A percentile compares a stretch with the other conserved stretches of the same genome.
These are phyloP conservation scores for Ennomos erosarius DNA, from an alignment of 2,888 invertebrate species.

Conservation along the genomic window DNA sequence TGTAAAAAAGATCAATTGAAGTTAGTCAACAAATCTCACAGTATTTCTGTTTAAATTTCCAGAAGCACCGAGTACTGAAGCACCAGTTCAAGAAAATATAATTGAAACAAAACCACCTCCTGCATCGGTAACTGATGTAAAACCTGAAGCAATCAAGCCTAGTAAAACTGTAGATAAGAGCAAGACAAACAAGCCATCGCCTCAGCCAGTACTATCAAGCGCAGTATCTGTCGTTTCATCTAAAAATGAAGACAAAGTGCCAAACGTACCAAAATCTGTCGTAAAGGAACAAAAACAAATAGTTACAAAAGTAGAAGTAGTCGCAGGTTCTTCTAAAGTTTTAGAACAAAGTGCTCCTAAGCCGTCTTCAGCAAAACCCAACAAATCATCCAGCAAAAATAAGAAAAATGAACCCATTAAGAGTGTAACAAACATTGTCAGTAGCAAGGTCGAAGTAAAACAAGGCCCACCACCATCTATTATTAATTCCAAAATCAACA, in stretches of 20 bases:
- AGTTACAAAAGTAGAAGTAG: constrained; percentile 84
- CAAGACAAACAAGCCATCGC: constrained; percentile 69
- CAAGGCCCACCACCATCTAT: constrained; percentile 67
- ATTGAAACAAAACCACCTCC: constrained; percentile 81
- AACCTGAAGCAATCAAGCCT: constrained; percentile 77
- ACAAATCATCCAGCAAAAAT: constrained; percentile 62
- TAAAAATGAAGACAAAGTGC: constrained; percentile 77
- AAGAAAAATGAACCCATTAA: constrained; percentile 67
- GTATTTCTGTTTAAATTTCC: constrained; percentile 42
- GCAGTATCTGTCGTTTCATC: constrained; percentile 72
- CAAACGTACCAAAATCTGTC: constrained; percentile 75
- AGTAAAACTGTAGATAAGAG: constrained; percentile 74
- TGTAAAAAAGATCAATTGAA: too few relatives aligned
- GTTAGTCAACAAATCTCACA: constrained; percentile 13
- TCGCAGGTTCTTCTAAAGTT: constrained; percentile 80
- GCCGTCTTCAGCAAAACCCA: constrained; percentile 57
- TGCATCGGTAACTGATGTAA: constrained; percentile 64
- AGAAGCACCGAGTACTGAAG: constrained; percentile 78
- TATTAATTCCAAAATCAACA: constrained; percentile 78
- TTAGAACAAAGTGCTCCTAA: constrained; percentile 68
- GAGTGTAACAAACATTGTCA: constrained; percentile 71
- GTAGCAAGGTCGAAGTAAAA: constrained; percentile 81
- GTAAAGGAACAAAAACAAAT: constrained; percentile 77
- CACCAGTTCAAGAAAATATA: constrained; percentile 74
- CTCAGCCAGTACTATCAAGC: constrained; percentile 68